A percentile compares a stretch with the other conserved stretches of the same genome.
phyloP scores from a whole-genome alignment of 1,140 invertebrate genomes.

The Muscidifurax raptorellus region DNA sequence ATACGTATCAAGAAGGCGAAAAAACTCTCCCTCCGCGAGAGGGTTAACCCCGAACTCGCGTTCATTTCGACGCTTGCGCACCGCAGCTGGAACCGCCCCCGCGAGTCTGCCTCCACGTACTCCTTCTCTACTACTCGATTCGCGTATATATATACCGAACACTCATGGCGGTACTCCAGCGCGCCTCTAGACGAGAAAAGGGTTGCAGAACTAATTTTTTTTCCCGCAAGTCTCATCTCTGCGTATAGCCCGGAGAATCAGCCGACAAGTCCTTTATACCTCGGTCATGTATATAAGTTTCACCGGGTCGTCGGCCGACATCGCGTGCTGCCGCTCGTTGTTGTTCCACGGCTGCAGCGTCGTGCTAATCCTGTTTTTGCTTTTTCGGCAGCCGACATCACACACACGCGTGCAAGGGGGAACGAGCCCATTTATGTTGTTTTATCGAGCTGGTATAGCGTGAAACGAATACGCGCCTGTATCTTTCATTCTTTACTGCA shows the following conservation, averaged over 20 bases:
- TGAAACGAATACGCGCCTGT: neutral
- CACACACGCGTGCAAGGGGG: neutral
- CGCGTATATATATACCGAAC: neutral
- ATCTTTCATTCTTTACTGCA: neutral
- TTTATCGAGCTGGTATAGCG: neutral
- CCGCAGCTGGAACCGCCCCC: conserved; percentile 14
- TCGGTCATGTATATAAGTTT: neutral
- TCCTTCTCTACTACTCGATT: conserved; percentile 15
- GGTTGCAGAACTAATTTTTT: neutral
- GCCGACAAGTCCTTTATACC: neutral
- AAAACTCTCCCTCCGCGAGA: neutral
- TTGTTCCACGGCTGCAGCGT: neutral
- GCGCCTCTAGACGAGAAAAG: neutral
- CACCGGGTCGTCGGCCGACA: neutral
- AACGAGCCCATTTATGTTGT: neutral
- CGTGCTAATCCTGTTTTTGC: neutral
- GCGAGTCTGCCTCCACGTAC: conserved; percentile 31
- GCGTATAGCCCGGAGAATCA: neutral
- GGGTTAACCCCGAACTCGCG: too few relatives aligned
- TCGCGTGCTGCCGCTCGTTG: neutral
- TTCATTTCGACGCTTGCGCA: neutral
- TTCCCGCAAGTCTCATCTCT: neutral
- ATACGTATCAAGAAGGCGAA: neutral
- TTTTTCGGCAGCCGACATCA: neutral
- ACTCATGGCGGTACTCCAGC: neutral